Percentiles rank a stretch among this genome's conserved stretches.
These are phyloP conservation scores for Peromyscus attwateri DNA, from an alignment of 2,797 vertebrate species.

Conservation along the genomic window DNA sequence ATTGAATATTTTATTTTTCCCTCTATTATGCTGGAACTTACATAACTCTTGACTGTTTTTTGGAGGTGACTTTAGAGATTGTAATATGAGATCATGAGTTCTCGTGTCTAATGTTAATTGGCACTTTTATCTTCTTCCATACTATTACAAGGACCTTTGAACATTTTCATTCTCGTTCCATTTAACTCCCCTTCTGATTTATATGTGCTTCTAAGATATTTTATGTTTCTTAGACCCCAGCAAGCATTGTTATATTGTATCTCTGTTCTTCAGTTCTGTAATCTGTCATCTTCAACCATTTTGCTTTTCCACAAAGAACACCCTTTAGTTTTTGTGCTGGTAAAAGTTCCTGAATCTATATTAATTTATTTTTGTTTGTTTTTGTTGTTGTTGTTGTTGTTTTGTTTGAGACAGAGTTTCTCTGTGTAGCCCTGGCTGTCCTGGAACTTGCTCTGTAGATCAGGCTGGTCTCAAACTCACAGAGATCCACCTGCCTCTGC, in stretches of 20 bases:
- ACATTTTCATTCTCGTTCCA: background rate
- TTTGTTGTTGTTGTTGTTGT: too few species aligned
- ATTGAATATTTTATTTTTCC: background rate
- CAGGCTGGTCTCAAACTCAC: background rate
- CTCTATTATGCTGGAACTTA: background rate
- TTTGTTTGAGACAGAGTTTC: background rate
- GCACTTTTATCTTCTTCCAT: conserved; percentile 11
- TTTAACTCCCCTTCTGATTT: background rate
- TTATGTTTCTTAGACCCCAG: background rate
- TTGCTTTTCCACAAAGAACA: conserved; percentile 40
- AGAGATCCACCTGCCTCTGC: background rate
- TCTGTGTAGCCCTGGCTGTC: background rate
- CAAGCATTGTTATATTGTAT: background rate
- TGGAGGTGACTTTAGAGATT: background rate
- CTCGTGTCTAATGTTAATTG: conserved; percentile 38
- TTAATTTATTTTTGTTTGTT: conserved; percentile 12
- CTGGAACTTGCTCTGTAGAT: background rate
- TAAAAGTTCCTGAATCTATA: conserved; percentile 7
- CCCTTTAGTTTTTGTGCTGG: background rate
- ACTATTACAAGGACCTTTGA: background rate
- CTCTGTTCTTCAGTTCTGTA: background rate
- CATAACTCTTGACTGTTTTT: background rate
- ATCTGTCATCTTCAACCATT: background rate
- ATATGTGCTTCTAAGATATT: background rate
- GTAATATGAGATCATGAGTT: background rate